Evolutionary conservation across 2,888 invertebrate species (phyloP).

Genomic region (Anorthoa munda): DNA sequence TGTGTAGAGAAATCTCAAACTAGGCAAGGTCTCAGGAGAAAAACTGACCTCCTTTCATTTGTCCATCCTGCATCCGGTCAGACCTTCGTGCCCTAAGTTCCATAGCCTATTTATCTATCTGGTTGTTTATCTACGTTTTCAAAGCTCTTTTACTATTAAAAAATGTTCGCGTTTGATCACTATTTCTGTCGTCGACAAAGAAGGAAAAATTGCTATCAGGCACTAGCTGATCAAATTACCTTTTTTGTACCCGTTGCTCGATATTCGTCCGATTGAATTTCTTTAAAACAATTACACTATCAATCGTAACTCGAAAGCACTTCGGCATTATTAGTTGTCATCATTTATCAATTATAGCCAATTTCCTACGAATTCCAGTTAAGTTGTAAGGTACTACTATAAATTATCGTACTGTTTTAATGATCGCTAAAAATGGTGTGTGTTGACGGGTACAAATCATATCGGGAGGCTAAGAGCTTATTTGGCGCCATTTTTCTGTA

Average conservation of each 20-base stretch:
- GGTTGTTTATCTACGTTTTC: background rate
- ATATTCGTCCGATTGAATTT: background rate
- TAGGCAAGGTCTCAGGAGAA: background rate
- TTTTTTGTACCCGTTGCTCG: background rate
- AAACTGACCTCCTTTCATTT: conserved; percentile 2
- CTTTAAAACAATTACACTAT: background rate
- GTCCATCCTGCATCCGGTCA: background rate
- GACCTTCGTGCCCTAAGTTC: too few relatives aligned
- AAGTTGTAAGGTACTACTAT: conserved; percentile 46
- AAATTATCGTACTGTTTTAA: conserved; percentile 57
- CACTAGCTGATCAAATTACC: background rate
- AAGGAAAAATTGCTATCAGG: too few relatives aligned
- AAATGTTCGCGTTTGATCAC: too few relatives aligned
- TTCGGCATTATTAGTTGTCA: conserved; percentile 19
- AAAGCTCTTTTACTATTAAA: too few relatives aligned
- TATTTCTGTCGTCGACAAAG: background rate
- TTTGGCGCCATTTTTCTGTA: conserved; percentile 55
- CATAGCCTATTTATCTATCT: background rate
- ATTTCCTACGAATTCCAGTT: conserved; percentile 36
- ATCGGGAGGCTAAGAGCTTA: conserved; percentile 37
- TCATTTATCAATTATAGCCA: conserved; percentile 39
- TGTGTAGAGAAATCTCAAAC: background rate
- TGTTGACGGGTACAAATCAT: conserved; percentile 57
- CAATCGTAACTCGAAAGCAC: conserved; percentile 19
- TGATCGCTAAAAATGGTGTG: conserved; percentile 62